Percentiles rank a stretch among this genome's conserved stretches.
These are phyloP conservation scores for Tetrapedia diversipes DNA, from an alignment of 2,888 invertebrate species.

Conservation along the genomic window DNA sequence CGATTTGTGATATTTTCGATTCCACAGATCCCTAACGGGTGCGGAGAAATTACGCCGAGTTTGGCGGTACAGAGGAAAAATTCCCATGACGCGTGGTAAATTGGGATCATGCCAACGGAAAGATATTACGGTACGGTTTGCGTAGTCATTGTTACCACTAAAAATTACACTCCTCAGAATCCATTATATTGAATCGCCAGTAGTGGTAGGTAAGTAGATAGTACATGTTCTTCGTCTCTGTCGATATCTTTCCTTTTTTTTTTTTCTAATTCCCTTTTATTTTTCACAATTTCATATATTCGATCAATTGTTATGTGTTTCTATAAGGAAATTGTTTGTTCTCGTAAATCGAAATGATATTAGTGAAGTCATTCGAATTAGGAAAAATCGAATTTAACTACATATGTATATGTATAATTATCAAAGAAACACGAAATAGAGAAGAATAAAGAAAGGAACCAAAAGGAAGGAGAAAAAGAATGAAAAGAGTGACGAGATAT, in stretches of 20 bases:
- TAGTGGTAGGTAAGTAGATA: too few species aligned
- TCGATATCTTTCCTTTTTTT: constrained; percentile 35
- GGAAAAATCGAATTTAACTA: background rate
- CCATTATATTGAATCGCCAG: constrained; percentile 70
- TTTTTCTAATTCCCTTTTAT: background rate
- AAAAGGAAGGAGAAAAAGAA: constrained; percentile 16
- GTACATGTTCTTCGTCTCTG: constrained; percentile 47
- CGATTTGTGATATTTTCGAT: background rate
- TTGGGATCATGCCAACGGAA: constrained; percentile 66
- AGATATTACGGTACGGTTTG: constrained; percentile 69
- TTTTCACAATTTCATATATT: background rate
- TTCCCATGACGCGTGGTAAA: constrained; percentile 74
- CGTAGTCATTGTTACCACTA: constrained; percentile 72
- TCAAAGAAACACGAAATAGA: background rate
- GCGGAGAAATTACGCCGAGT: too few species aligned
- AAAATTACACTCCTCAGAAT: constrained; percentile 76
- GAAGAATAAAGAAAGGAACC: background rate
- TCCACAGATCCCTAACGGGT: background rate
- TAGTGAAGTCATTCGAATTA: background rate
- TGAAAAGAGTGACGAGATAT: constrained; percentile 6
- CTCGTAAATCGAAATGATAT: too few species aligned
- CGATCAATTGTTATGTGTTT: too few species aligned
- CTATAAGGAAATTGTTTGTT: too few species aligned
- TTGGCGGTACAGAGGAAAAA: too few species aligned
- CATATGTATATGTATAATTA: background rate